Evolutionary conservation across 1,140 invertebrate genomes (phyloP).

Genomic region (Melipona quadrifasciata): DNA sequence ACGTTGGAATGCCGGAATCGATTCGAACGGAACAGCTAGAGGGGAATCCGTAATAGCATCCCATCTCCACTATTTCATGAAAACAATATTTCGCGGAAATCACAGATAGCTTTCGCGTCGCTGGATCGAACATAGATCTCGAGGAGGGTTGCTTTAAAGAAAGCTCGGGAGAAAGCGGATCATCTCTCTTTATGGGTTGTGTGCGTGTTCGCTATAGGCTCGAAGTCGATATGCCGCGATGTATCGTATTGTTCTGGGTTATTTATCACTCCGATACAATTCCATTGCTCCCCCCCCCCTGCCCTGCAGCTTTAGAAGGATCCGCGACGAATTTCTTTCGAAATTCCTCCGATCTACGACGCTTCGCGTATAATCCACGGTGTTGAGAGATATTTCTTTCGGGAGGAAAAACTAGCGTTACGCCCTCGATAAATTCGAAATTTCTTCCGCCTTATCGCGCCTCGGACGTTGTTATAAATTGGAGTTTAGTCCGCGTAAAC

Average conservation of each 20-base stretch:
- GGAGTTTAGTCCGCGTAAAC: no score
- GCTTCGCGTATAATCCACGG: not conserved
- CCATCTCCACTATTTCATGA: not conserved
- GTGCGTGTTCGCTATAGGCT: constrained; percentile 50
- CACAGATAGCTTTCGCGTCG: constrained; percentile 43
- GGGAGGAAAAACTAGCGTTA: not conserved
- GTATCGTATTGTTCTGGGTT: constrained; percentile 63
- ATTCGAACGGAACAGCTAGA: not conserved
- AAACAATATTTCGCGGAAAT: constrained; percentile 35
- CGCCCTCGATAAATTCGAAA: not conserved
- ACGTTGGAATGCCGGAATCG: no score
- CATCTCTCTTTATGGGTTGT: constrained; percentile 59
- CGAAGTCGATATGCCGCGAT: constrained; percentile 31
- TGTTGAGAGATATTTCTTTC: not conserved
- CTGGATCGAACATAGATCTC: constrained; percentile 33
- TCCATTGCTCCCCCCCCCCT: constrained; percentile 16
- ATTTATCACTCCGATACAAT: constrained; percentile 64
- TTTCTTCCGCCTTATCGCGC: not conserved
- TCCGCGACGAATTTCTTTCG: constrained; percentile 44
- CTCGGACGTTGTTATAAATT: no score
- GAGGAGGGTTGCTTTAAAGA: constrained; percentile 38
- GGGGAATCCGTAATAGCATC: constrained; percentile 3
- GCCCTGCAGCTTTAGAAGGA: not conserved
- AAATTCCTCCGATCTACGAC: constrained; percentile 40
- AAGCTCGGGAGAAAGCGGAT: constrained; percentile 45